These are phyloP conservation scores for Labeo calbasu DNA, from an alignment of 2,797 vertebrate genomes.

Conservation along the genomic window DNA sequence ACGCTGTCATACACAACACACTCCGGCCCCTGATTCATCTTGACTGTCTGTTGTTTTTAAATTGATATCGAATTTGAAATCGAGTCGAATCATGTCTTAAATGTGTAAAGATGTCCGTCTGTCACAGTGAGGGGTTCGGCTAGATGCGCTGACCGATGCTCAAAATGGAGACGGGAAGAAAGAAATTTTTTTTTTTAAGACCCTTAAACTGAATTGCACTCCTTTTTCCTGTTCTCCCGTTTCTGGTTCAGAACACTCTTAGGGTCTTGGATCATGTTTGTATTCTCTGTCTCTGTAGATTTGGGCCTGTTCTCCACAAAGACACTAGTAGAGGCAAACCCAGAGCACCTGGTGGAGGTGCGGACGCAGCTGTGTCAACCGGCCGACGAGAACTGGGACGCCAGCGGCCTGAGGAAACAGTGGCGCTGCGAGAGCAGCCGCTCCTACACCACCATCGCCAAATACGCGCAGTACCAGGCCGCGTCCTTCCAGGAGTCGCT, in stretches of 20 bases:
- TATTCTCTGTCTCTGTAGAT: conserved; percentile 74
- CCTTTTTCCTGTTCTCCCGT: no score
- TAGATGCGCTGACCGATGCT: no score
- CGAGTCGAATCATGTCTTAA: no score
- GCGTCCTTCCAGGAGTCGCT: conserved; percentile 98
- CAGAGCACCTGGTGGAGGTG: conserved; percentile 96
- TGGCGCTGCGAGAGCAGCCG: conserved; percentile 97
- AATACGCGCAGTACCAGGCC: conserved; percentile 98
- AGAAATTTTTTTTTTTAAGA: no score
- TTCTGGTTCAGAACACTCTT: neutral
- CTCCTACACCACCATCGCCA: conserved; percentile 95
- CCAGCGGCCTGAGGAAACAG: conserved; percentile 91
- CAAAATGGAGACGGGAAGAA: no score
- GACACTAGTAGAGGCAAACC: conserved; percentile 96
- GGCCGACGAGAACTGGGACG: conserved; percentile 97
- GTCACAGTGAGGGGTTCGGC: no score
- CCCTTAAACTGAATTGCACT: no score
- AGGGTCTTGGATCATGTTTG: neutral
- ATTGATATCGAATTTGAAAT: no score
- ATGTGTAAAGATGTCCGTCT: no score
- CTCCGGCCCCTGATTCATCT: no score
- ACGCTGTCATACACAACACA: no score
- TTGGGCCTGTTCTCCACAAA: conserved; percentile 97
- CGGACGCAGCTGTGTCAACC: conserved; percentile 93
- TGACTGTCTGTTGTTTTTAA: no score